Conservation (phyloP, 2,888 invertebrate species). For the Caenorhabditis becei region DNA sequence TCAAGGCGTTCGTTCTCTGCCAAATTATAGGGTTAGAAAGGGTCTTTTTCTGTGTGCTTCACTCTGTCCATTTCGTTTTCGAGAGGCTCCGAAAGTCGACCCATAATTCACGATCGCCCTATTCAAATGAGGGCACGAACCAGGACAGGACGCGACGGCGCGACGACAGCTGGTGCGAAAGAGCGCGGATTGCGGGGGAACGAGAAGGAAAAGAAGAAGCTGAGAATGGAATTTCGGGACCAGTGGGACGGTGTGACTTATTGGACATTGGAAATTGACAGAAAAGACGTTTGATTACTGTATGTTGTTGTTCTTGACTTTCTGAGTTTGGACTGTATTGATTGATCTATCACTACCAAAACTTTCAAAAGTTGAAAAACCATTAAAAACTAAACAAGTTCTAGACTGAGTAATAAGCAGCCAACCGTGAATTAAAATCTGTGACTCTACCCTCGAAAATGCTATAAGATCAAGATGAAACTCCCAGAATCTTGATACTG, state of each 20-base stretch:
- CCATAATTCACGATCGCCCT: slow-evolving; percentile 28
- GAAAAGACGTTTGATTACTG: too few relatives aligned
- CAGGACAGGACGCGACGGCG: not conserved
- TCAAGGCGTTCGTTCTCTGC: slow-evolving; percentile 3
- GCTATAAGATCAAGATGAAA: too few relatives aligned
- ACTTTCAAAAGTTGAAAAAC: too few relatives aligned
- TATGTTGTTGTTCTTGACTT: too few relatives aligned
- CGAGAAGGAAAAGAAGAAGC: not conserved
- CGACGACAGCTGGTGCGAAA: slow-evolving; percentile 15
- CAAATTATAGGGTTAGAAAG: slow-evolving; percentile 18
- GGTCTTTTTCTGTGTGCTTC: not conserved
- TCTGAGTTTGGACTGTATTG: too few relatives aligned
- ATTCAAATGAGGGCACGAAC: slow-evolving; percentile 24
- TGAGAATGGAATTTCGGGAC: too few relatives aligned
- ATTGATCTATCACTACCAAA: too few relatives aligned
- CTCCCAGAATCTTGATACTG: too few relatives aligned
- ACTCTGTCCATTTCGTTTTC: slow-evolving; percentile 4
- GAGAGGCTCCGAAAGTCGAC: not conserved
- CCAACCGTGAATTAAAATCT: too few relatives aligned
- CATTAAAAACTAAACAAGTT: too few relatives aligned
- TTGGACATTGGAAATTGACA: not conserved
- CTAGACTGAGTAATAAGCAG: too few relatives aligned
- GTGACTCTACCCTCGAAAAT: too few relatives aligned
- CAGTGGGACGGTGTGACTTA: not conserved
- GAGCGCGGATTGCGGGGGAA: not conserved